These are phyloP conservation scores for Oreohelix idahoensis DNA, from an alignment of 1,140 invertebrate genomes.

Conservation along the genomic window DNA sequence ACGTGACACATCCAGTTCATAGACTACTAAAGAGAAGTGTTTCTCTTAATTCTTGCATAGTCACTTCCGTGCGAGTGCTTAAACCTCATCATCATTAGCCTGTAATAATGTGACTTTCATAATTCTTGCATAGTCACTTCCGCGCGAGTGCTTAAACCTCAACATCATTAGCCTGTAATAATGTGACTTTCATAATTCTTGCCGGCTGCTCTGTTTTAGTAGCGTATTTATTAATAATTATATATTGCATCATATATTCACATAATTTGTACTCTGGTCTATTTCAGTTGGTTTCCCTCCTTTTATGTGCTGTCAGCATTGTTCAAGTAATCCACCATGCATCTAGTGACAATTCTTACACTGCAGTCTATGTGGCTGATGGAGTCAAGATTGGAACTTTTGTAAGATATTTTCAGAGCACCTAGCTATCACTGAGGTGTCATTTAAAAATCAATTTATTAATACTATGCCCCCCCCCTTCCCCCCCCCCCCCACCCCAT, in stretches of 20 bases:
- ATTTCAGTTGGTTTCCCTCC: constrained; percentile 4
- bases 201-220: too few relatives aligned
- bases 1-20: too few relatives aligned
- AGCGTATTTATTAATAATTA: neutral
- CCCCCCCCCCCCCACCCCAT: constrained; percentile 36
- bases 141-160: too few relatives aligned
- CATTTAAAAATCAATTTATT: neutral
- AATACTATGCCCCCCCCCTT: neutral
- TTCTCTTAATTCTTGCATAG: too few relatives aligned
- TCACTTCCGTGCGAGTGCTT: too few relatives aligned
- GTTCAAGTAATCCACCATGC: neutral
- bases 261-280: neutral
- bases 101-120: too few relatives aligned
- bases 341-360: neutral
- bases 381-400: constrained; percentile 17
- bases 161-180: too few relatives aligned
- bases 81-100: too few relatives aligned
- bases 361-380: constrained; percentile 11
- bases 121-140: too few relatives aligned
- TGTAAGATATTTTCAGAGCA: neutral
- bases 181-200: too few relatives aligned
- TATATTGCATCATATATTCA: neutral
- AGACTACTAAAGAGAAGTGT: too few relatives aligned
- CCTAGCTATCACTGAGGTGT: too few relatives aligned
- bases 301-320: neutral